phyloP scores from a whole-genome alignment of 2,113 vertebrate genomes.

The Cinclus cinclus region DNA sequence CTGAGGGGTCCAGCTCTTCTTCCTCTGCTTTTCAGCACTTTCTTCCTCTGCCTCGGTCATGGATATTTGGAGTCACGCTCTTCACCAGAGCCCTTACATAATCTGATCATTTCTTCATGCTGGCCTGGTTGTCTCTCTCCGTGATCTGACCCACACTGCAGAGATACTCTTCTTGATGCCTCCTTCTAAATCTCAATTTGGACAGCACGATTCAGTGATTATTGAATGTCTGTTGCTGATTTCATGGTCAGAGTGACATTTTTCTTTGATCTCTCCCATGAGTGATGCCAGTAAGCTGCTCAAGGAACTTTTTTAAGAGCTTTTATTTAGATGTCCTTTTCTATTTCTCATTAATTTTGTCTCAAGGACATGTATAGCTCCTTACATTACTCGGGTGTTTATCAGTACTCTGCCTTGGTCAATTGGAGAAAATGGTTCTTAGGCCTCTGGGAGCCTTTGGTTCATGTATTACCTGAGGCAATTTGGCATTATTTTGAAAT shows the following conservation, averaged over 20 bases:
- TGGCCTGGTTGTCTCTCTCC: neutral
- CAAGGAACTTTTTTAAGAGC: neutral
- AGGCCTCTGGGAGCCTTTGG: neutral
- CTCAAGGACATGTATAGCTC: neutral
- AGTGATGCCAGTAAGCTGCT: neutral
- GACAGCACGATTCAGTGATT: neutral
- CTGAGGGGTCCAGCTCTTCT: neutral
- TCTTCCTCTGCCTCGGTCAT: neutral
- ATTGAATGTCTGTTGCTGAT: neutral
- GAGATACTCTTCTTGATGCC: neutral
- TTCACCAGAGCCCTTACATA: neutral
- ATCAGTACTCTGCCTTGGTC: neutral
- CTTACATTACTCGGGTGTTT: neutral
- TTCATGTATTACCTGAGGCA: conserved; percentile 28
- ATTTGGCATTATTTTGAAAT: conserved; percentile 35
- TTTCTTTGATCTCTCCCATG: neutral
- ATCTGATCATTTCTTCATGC: neutral
- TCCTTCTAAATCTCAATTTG: neutral
- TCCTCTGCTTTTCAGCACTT: neutral
- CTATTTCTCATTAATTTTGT: neutral
- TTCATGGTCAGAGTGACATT: neutral
- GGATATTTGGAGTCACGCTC: neutral
- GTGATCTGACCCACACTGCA: neutral
- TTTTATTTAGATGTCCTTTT: neutral
- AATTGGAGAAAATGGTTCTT: neutral